Percentiles rank a stretch among this genome's conserved stretches.
These are phyloP conservation scores for Clavelina lepadiformis DNA, from an alignment of 23 tunicate genomes.

Conservation along the genomic window DNA sequence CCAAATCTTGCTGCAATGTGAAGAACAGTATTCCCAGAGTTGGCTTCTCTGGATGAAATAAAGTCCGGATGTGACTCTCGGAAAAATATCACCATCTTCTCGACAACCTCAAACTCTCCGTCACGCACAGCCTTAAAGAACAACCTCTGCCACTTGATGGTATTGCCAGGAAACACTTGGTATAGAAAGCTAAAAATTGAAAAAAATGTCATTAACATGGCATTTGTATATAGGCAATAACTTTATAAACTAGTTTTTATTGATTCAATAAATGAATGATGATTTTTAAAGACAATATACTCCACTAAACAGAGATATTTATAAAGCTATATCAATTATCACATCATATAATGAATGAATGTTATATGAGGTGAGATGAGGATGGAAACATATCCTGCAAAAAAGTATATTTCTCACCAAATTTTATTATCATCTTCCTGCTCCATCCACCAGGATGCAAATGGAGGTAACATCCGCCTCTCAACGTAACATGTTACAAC, in stretches of 20 bases:
- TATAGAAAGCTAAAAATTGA: slow-evolving; percentile 56
- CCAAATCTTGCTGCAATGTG: slow-evolving; percentile 83
- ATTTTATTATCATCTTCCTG: neutral
- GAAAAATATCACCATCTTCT: slow-evolving; percentile 81
- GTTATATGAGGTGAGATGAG: too few relatives aligned
- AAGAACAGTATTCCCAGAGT: slow-evolving; percentile 66
- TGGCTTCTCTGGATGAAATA: slow-evolving; percentile 39
- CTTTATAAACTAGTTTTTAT: too few relatives aligned
- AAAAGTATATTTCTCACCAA: too few relatives aligned
- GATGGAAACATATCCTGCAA: too few relatives aligned
- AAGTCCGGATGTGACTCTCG: slow-evolving; percentile 66
- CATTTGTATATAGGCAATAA: too few relatives aligned
- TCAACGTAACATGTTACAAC: slow-evolving; percentile 17
- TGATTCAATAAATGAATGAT: neutral
- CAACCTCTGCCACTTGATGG: slow-evolving; percentile 62
- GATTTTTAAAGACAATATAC: neutral
- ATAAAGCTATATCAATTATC: too few relatives aligned
- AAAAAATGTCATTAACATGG: too few relatives aligned
- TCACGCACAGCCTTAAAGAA: slow-evolving; percentile 84
- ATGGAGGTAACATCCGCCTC: slow-evolving; percentile 9
- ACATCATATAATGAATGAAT: too few relatives aligned
- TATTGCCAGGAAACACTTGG: slow-evolving; percentile 94
- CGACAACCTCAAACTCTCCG: slow-evolving; percentile 67
- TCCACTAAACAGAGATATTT: too few relatives aligned
- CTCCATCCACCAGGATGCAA: slow-evolving; percentile 46